phyloP scores from a whole-genome alignment of 2,888 invertebrate genomes.

The Clitarchus hookeri region DNA sequence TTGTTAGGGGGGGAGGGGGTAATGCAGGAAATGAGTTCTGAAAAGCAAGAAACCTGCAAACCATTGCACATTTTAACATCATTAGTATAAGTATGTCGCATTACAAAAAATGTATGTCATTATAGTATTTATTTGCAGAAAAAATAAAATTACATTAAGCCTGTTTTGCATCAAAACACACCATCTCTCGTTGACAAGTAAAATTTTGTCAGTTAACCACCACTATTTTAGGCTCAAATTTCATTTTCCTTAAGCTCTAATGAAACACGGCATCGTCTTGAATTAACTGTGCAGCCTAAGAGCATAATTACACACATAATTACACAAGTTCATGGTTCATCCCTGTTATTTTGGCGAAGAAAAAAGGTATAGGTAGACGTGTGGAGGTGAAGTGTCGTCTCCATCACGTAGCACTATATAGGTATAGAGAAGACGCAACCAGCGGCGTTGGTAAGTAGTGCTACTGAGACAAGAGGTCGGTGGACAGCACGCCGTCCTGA shows the following conservation, averaged over 20 bases:
- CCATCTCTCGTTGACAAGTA: background rate
- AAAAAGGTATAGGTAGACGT: too few species aligned
- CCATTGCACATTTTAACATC: too few species aligned
- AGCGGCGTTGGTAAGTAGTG: background rate
- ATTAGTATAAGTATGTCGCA: background rate
- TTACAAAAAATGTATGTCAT: background rate
- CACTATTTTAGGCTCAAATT: background rate
- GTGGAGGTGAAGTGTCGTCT: too few species aligned
- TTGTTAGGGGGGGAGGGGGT: too few species aligned
- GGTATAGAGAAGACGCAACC: too few species aligned
- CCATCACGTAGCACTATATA: too few species aligned
- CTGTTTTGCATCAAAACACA: background rate
- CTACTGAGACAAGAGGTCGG: slow-evolving; percentile 23
- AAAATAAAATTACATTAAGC: background rate
- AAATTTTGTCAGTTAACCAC: background rate
- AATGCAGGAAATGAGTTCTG: too few species aligned
- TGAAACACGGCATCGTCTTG: background rate
- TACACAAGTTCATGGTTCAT: too few species aligned
- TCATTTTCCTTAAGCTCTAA: background rate
- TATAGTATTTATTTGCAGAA: slow-evolving; percentile 9
- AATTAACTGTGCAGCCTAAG: too few species aligned
- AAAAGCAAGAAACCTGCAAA: too few species aligned
- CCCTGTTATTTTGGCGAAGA: too few species aligned
- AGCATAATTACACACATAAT: too few species aligned
- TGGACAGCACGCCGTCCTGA: slow-evolving; percentile 66